phyloP scores from a whole-genome alignment of 2,888 invertebrate genomes.

The Lingula anatina region DNA sequence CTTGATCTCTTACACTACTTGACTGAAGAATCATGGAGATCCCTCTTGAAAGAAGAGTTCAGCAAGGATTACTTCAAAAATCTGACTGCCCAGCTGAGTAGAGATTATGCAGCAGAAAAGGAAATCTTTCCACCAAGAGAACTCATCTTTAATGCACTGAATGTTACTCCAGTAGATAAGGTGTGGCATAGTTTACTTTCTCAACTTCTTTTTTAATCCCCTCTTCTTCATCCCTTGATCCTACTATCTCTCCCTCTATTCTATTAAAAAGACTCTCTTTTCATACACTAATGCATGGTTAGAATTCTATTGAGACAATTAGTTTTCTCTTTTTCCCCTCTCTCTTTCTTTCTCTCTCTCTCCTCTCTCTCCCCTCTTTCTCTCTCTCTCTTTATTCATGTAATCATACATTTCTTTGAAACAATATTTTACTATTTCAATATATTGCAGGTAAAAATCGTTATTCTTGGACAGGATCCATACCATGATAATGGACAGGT shows the following conservation, averaged over 20 bases:
- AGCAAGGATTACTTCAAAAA: slow-evolving; percentile 35
- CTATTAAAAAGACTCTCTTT: too few species aligned
- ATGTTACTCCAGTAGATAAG: slow-evolving; percentile 44
- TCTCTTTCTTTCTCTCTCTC: too few species aligned
- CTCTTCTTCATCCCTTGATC: too few species aligned
- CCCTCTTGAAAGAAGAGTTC: slow-evolving; percentile 28
- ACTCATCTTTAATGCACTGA: slow-evolving; percentile 52
- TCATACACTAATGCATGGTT: too few species aligned
- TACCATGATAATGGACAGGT: slow-evolving; percentile 48
- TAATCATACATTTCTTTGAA: neutral
- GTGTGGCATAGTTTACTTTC: too few species aligned
- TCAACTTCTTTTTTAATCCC: too few species aligned
- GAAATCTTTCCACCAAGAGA: slow-evolving; percentile 48
- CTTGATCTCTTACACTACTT: slow-evolving; percentile 10
- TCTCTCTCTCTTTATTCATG: too few species aligned
- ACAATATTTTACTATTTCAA: neutral
- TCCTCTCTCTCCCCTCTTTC: too few species aligned
- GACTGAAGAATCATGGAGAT: slow-evolving; percentile 23
- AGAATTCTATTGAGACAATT: too few species aligned
- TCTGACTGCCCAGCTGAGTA: slow-evolving; percentile 30
- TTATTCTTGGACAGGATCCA: slow-evolving; percentile 47
- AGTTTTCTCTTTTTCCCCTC: too few species aligned
- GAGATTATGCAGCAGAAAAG: slow-evolving; percentile 24
- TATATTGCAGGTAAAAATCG: slow-evolving; percentile 30
- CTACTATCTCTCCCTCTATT: too few species aligned